These are phyloP conservation scores for Himalopsyche tibetana DNA, from an alignment of 2,888 invertebrate species.

Conservation along the genomic window DNA sequence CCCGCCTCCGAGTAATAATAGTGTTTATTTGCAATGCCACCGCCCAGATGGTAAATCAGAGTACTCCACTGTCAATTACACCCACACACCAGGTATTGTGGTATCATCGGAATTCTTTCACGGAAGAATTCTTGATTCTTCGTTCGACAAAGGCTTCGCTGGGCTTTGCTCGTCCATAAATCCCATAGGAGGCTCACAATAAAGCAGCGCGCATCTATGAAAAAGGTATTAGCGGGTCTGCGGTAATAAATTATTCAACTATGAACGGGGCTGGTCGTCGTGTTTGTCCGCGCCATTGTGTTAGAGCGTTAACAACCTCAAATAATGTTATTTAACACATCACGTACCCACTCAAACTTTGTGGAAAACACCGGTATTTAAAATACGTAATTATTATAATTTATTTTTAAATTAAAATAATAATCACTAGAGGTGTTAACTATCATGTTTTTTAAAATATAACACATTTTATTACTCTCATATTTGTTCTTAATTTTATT, in stretches of 20 bases:
- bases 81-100: constrained; percentile 27
- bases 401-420: no score
- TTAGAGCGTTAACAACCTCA: not conserved
- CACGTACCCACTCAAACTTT: not conserved
- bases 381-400: no score
- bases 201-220: constrained; percentile 26
- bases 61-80: not conserved
- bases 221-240: constrained; percentile 11
- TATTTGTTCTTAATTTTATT: no score
- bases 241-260: constrained; percentile 37
- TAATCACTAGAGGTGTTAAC: no score
- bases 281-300: constrained; percentile 3
- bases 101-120: constrained; percentile 28
- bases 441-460: no score
- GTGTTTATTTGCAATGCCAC: no score
- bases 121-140: constrained; percentile 24
- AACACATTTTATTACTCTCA: no score
- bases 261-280: constrained; percentile 10
- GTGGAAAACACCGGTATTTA: no score
- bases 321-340: constrained; percentile 9
- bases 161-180: constrained; percentile 20
- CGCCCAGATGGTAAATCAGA: not conserved
- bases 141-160: not conserved
- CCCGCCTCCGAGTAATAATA: no score
- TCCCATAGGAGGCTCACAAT: constrained; percentile 24